A percentile compares a stretch with the other conserved stretches of the same genome.
These are phyloP conservation scores for Brachypterus glaber DNA, from an alignment of 2,888 invertebrate genomes.

Conservation along the genomic window DNA sequence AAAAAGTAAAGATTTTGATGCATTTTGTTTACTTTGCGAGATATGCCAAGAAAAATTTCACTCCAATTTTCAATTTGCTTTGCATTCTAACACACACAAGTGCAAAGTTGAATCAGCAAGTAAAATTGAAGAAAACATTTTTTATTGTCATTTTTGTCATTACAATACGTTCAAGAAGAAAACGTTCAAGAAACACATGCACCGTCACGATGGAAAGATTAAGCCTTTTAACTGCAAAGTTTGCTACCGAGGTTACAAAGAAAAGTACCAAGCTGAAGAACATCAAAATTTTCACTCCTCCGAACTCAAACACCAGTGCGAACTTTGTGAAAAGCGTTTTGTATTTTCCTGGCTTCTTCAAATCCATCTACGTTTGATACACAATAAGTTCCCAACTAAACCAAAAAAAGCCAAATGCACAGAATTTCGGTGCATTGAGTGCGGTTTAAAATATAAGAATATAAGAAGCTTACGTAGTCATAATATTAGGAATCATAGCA, in stretches of 20 bases:
- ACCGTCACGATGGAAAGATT: conserved; percentile 4
- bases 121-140: conserved; percentile 2
- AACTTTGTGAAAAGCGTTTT: conserved; percentile 4
- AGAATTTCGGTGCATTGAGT: not conserved
- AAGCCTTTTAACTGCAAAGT: conserved; percentile 5
- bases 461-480: too few species aligned
- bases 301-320: not conserved
- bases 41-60: not conserved
- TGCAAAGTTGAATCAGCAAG: not conserved
- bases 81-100: conserved; percentile 9
- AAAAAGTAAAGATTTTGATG: not conserved
- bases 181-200: conserved; percentile 9
- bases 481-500: too few species aligned
- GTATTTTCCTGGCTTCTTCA: conserved; percentile 42
- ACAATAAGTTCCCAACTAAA: conserved; percentile 38
- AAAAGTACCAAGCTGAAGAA: not conserved
- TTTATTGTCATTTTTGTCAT: conserved; percentile 13
- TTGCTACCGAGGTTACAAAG: conserved; percentile 1
- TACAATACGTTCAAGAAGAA: conserved; percentile 4
- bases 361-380: conserved; percentile 43
- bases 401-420: not conserved
- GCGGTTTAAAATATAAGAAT: not conserved
- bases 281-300: not conserved
- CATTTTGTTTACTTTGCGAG: not conserved
- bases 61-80: conserved; percentile 6